Evolutionary conservation across 2,797 vertebrate species (phyloP).

Genomic region (Acanthiza pusilla): DNA sequence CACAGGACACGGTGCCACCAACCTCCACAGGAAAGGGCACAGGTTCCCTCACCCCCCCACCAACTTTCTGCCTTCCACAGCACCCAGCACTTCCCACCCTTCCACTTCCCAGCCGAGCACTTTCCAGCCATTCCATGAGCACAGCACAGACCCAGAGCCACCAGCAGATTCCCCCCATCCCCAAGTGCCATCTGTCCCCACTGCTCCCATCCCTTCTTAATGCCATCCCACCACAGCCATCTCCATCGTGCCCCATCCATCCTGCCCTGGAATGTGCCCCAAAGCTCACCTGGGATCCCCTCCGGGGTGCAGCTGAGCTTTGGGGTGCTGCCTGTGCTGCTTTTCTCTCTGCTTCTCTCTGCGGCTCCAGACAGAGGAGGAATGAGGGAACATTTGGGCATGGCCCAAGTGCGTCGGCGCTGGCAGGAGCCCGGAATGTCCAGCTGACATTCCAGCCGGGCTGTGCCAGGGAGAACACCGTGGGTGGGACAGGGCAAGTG

Average conservation of each 20-base stretch:
- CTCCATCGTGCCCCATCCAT: rapidly evolving
- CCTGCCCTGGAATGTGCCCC: not conserved
- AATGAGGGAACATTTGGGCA: not conserved
- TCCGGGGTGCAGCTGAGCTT: rapidly evolving
- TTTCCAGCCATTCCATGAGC: rapidly evolving
- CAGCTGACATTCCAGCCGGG: conserved; percentile 47
- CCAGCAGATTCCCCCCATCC: not conserved
- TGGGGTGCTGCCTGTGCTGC: not conserved
- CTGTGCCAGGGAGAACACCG: not conserved
- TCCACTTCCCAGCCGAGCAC: rapidly evolving
- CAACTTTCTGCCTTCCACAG: not conserved
- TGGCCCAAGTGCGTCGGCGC: conserved; percentile 52
- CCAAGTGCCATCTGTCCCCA: rapidly evolving
- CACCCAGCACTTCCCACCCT: not conserved
- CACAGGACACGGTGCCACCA: rapidly evolving
- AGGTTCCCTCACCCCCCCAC: not conserved
- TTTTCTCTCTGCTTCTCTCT: not conserved
- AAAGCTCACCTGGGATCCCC: not conserved
- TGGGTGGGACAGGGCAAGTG: not conserved
- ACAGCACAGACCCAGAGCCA: rapidly evolving
- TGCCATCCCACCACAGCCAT: not conserved
- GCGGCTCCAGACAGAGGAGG: not conserved
- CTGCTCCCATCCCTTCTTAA: not conserved
- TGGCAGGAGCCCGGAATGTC: conserved; percentile 16
- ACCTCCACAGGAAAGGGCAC: not conserved